These are phyloP conservation scores for Danio kyathit DNA, from an alignment of 2,797 vertebrate species.

Conservation along the genomic window DNA sequence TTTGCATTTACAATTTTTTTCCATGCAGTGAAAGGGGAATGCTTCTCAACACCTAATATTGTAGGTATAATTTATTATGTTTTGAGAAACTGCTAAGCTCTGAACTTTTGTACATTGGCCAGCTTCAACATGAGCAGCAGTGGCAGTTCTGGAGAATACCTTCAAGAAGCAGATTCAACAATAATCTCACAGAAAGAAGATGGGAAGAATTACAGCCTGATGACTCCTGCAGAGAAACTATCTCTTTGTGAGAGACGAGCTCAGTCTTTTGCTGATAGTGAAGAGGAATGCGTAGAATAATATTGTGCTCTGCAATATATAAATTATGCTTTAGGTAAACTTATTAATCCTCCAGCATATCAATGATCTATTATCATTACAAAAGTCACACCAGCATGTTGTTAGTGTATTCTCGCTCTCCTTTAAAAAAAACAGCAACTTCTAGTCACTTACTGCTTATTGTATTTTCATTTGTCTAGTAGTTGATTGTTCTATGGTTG, in stretches of 20 bases:
- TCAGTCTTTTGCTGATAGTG: conserved; percentile 62
- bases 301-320: neutral
- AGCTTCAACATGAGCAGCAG: conserved; percentile 49
- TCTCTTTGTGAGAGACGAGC: conserved; percentile 68
- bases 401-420: neutral
- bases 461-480: neutral
- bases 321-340: neutral
- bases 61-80: neutral
- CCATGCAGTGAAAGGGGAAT: neutral
- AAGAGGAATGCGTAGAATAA: conserved; percentile 65
- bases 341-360: neutral
- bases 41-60: neutral
- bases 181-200: conserved; percentile 54
- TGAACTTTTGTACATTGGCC: conserved; percentile 42
- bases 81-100: neutral
- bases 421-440: no score
- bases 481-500: neutral
- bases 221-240: conserved; percentile 77
- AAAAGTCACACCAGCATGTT: neutral
- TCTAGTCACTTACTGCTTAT: neutral
- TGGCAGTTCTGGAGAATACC: conserved; percentile 43
- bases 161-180: conserved; percentile 43
- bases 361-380: neutral
- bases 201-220: conserved; percentile 60
- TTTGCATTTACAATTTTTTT: no score